A percentile compares a stretch with the other conserved stretches of the same genome.
Evolutionary conservation across 2,797 vertebrate species (phyloP).

Genomic region (Cercopithecus diana): DNA sequence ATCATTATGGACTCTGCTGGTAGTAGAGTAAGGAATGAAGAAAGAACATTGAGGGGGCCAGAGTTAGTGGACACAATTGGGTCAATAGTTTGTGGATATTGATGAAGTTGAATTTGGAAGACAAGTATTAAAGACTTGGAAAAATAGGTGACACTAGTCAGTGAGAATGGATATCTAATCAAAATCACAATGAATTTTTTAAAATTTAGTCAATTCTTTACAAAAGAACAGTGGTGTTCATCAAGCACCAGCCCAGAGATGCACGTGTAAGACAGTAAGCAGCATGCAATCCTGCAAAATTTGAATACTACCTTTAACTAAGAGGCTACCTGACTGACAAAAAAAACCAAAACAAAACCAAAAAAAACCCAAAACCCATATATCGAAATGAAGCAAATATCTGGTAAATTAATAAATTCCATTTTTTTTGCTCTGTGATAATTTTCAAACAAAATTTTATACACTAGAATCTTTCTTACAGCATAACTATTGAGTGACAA

Average conservation of each 20-base stretch:
- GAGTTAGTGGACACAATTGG: neutral
- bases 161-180: neutral
- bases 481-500: neutral
- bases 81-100: neutral
- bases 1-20: neutral
- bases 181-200: neutral
- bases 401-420: neutral
- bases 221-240: neutral
- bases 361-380: neutral
- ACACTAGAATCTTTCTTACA: neutral
- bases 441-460: neutral
- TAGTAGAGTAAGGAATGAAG: neutral
- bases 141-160: neutral
- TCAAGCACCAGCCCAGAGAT: neutral
- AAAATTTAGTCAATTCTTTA: neutral
- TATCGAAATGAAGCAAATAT: neutral
- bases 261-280: neutral
- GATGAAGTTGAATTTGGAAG: neutral
- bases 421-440: neutral
- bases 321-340: neutral
- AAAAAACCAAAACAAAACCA: no score
- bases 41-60: neutral
- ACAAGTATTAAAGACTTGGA: neutral
- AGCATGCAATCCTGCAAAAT: neutral
- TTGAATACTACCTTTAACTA: neutral